A percentile compares a stretch with the other conserved stretches of the same genome.
These are phyloP conservation scores for Corvus cornix DNA, from an alignment of 2,113 vertebrate genomes.

Conservation along the genomic window DNA sequence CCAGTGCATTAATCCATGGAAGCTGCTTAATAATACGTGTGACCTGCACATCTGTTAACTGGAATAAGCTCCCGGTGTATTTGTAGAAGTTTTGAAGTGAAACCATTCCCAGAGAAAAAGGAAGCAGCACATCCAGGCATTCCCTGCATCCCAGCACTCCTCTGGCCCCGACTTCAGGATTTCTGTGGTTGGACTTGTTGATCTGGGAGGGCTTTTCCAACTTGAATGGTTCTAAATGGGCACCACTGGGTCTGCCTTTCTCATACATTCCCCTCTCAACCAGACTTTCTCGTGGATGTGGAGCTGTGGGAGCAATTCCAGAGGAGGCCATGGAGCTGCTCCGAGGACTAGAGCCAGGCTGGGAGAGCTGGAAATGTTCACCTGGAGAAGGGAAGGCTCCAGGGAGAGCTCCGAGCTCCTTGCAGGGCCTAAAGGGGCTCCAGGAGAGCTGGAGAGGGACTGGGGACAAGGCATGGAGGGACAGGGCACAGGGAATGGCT, in stretches of 20 bases:
- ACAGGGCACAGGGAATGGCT: not conserved
- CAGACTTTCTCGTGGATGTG: not conserved
- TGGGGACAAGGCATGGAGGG: not conserved
- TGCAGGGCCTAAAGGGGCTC: not conserved
- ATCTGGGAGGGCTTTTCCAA: not conserved
- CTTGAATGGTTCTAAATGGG: not conserved
- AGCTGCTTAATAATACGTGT: not conserved
- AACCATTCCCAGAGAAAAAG: not conserved
- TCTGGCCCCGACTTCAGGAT: rapidly evolving
- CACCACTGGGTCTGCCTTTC: not conserved
- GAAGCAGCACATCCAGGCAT: not conserved
- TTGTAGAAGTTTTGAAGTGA: not conserved
- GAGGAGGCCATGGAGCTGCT: not conserved
- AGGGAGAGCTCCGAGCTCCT: not conserved
- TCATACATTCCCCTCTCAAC: rapidly evolving
- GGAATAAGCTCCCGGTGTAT: not conserved
- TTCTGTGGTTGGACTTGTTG: not conserved
- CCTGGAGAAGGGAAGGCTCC: not conserved
- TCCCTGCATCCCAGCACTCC: not conserved
- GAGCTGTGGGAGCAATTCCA: not conserved
- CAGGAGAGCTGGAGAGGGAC: not conserved
- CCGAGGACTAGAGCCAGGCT: not conserved
- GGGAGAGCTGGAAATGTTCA: not conserved
- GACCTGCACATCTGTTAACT: not conserved
- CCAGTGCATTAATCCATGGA: not conserved